Percentiles rank a stretch among this genome's conserved stretches.
phyloP scores from a whole-genome alignment of 2,113 vertebrate genomes.

The Egretta garzetta region DNA sequence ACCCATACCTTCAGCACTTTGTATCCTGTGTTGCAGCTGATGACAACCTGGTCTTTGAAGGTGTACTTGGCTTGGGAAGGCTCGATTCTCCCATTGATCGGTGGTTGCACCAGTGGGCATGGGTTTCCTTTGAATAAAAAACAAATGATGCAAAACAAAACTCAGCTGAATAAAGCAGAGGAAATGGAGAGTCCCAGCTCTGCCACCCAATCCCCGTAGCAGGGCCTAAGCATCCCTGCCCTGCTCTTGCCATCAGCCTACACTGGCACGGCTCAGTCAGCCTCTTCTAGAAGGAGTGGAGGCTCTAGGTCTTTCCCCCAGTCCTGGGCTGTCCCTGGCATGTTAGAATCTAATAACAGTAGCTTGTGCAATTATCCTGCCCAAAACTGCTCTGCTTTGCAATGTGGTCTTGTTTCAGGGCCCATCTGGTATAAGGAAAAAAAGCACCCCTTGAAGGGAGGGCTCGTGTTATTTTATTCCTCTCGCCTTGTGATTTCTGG shows the following conservation, averaged over 20 bases:
- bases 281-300: not conserved
- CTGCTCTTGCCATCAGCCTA: not conserved
- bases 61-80: slow-evolving; percentile 86
- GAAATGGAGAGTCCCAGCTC: not conserved
- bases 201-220: not conserved
- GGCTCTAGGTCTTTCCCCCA: not conserved
- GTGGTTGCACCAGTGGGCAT: slow-evolving; percentile 77
- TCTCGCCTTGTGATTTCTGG: not conserved
- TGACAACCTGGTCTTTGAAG: slow-evolving; percentile 89
- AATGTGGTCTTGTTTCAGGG: not conserved
- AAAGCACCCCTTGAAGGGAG: not conserved
- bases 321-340: not conserved
- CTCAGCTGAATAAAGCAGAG: not conserved
- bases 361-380: not conserved
- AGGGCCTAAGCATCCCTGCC: not conserved
- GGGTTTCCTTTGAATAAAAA: slow-evolving; percentile 75
- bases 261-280: not conserved
- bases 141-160: not conserved
- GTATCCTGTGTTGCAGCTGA: slow-evolving; percentile 89
- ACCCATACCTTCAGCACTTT: slow-evolving; percentile 82
- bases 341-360: not conserved
- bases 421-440: not conserved
- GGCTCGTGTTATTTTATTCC: not conserved
- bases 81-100: slow-evolving; percentile 79
- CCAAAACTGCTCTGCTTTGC: not conserved